phyloP scores from a whole-genome alignment of 2,797 vertebrate species.

The Sarcoramphus papa region DNA sequence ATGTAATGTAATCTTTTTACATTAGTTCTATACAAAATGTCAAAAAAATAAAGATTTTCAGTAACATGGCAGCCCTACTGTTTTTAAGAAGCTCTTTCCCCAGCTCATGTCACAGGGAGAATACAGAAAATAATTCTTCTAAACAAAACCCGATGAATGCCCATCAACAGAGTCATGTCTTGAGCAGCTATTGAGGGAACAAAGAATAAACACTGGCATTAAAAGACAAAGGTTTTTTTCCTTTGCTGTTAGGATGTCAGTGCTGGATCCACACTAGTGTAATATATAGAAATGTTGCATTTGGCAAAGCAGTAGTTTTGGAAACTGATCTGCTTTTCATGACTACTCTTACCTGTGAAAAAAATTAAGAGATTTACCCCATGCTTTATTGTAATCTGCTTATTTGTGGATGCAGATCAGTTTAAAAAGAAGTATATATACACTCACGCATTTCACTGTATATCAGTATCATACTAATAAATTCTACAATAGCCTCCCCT shows the following conservation, averaged over 20 bases:
- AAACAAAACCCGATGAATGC: background rate
- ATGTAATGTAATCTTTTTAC: background rate
- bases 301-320: constrained; percentile 2
- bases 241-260: background rate
- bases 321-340: background rate
- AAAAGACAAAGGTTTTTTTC: background rate
- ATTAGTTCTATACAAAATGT: accelerated
- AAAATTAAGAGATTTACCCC: background rate
- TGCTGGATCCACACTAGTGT: background rate
- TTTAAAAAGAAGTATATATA: background rate
- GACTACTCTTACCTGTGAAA: background rate
- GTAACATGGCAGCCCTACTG: background rate
- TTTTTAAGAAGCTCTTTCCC: background rate
- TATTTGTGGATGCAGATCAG: background rate
- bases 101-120: background rate
- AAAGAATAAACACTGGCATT: background rate
- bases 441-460: background rate
- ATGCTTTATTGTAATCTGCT: constrained; percentile 1
- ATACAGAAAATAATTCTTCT: background rate
- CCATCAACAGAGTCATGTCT: background rate
- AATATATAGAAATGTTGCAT: background rate
- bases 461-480: background rate
- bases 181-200: background rate
- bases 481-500: background rate
- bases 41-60: background rate